These are phyloP conservation scores for Popillia japonica DNA, from an alignment of 1,140 invertebrate species.

Conservation along the genomic window DNA sequence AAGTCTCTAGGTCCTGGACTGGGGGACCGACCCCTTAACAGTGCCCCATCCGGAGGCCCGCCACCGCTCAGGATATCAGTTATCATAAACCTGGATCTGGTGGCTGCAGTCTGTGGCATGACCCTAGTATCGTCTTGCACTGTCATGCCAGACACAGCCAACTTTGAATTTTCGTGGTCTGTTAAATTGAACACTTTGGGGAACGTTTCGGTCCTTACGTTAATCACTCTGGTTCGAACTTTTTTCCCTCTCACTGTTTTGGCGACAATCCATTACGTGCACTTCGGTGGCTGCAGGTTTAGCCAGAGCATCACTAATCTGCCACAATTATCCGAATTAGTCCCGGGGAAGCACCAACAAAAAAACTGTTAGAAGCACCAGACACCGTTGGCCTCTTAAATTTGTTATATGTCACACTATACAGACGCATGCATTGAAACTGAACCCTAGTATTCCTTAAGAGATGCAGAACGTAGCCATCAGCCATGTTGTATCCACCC, in stretches of 20 bases:
- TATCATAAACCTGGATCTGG: slow-evolving; percentile 80
- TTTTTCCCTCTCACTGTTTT: no score
- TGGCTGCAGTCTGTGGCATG: slow-evolving; percentile 60
- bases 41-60: slow-evolving; percentile 51
- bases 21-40: slow-evolving; percentile 54
- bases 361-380: no score
- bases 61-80: slow-evolving; percentile 75
- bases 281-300: no score
- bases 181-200: slow-evolving; percentile 33
- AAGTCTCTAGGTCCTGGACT: slow-evolving; percentile 60
- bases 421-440: slow-evolving; percentile 1
- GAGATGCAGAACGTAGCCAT: not conserved
- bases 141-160: slow-evolving; percentile 59
- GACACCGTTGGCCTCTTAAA: not conserved
- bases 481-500: slow-evolving; percentile 26
- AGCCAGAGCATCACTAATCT: no score
- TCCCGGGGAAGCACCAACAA: not conserved
- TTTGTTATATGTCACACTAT: not conserved
- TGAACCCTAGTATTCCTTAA: not conserved
- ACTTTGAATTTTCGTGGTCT: not conserved
- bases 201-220: not conserved
- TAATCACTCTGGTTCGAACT: not conserved
- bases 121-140: slow-evolving; percentile 59
- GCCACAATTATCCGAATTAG: no score
- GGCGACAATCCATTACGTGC: no score